phyloP scores from a whole-genome alignment of 2,888 invertebrate genomes.

The Synergus umbraculus region DNA sequence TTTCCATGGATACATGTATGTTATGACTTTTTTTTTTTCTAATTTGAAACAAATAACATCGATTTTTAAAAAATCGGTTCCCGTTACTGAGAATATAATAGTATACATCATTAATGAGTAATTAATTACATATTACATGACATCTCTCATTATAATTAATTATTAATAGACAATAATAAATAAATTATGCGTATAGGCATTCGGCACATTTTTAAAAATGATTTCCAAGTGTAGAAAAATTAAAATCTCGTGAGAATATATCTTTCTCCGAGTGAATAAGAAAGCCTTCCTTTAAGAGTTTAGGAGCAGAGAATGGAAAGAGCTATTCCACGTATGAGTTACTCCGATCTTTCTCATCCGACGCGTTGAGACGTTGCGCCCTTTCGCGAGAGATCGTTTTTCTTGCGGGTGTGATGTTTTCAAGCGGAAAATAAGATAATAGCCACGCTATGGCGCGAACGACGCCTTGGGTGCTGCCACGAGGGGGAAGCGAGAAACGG shows the following conservation, averaged over 20 bases:
- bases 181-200: no score
- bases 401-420: conserved; percentile 74
- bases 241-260: not conserved
- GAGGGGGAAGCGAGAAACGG: conserved; percentile 52
- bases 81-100: no score
- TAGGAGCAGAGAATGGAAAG: not conserved
- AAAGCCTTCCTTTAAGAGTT: conserved; percentile 13
- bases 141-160: no score
- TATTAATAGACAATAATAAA: no score
- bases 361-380: conserved; percentile 44
- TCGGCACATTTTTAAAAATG: not conserved
- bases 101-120: no score
- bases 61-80: no score
- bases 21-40: not conserved
- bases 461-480: conserved; percentile 48
- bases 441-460: conserved; percentile 70
- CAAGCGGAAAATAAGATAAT: conserved; percentile 77
- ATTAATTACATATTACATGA: no score
- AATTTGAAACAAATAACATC: not conserved
- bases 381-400: conserved; percentile 67
- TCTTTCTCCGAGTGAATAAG: conserved; percentile 8
- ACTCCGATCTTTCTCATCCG: conserved; percentile 23
- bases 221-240: not conserved
- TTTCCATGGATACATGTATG: not conserved
- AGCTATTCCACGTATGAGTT: conserved; percentile 40